Base-by-base conservation (phyloP, 1,140 invertebrate genomes). In the Conus ventricosus region DNA sequence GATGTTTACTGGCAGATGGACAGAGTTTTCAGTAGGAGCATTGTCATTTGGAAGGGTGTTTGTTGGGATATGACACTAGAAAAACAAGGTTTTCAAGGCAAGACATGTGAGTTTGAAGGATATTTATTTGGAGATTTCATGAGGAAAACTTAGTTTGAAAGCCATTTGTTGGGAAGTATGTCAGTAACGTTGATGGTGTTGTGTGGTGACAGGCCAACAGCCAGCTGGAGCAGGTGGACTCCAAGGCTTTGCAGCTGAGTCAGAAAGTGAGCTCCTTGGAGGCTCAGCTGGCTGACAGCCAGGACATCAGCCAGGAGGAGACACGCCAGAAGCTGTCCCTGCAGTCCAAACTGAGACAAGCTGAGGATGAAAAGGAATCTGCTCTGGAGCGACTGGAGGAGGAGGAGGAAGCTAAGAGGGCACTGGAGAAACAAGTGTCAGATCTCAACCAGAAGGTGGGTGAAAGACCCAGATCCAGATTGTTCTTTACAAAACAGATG, bases 341-440 rank as follows among this genome's bases (percentile, higher is more conserved):
- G 0, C 98, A 98, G 94, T 97, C 97, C 5, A 97, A 97, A 93
- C 95, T 99, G 20, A 96, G 98, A 39, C 97, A 98, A 92, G 94
- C 98, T 7, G 98, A 99, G 94, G 97, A 97, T 83, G 98, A 99
- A 91, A 97, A 97, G 91, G 98, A 98, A 89, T 96, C 96, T 85
- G 95, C 99, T 2, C 96, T 97, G 87, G 99, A 99, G 94, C 97
- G 98, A 93, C 95, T 99, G 0, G 99, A 99, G 90, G 99, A 99
- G 93, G 98, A 99, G 93, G 98, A 99, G 94, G 98, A 99, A 94
- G 96, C 96, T 0, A 98, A 98, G 93, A 97, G 97, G 91, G 97
- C 97, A 89, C 95, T 98, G 23, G 98, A 99, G 92, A 98, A 98
- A 95, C 97, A 98, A 95, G 95, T 99, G 23, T 95, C 85, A 25